These are phyloP conservation scores for Heliconius ismenius DNA, from an alignment of 2,888 invertebrate species.

Conservation along the genomic window DNA sequence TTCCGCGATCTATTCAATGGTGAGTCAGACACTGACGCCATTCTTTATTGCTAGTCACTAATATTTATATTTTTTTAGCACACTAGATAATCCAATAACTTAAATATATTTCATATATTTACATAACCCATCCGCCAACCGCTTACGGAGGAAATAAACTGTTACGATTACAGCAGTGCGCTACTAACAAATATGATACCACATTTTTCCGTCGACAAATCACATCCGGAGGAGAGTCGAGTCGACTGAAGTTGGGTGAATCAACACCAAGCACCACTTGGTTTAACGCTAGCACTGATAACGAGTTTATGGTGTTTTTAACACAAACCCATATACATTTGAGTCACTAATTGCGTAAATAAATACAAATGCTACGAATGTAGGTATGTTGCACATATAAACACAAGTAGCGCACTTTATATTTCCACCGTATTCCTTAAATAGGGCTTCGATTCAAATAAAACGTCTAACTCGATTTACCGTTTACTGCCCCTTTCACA, in stretches of 20 bases:
- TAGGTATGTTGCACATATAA: conserved; percentile 19
- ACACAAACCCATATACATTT: conserved; percentile 44
- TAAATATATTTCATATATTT: conserved; percentile 43
- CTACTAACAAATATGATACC: conserved; percentile 71
- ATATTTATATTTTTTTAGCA: conserved; percentile 32
- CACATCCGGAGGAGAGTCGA: conserved; percentile 76
- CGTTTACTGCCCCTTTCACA: conserved; percentile 48
- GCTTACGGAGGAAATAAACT: conserved; percentile 74
- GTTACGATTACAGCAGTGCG: conserved; percentile 67
- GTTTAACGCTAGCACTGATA: conserved; percentile 64
- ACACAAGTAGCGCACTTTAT: conserved; percentile 38
- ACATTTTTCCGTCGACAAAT: conserved; percentile 80
- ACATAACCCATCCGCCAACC: conserved; percentile 55
- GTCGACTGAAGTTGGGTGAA: conserved; percentile 66
- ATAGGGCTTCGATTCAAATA: conserved; percentile 43
- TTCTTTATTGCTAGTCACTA: conserved; percentile 46
- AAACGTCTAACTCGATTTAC: conserved; percentile 48
- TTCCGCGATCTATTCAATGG: conserved; percentile 68
- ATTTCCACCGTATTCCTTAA: conserved; percentile 38
- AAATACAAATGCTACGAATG: conserved; percentile 21
- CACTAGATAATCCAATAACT: conserved; percentile 34
- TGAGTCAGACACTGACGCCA: conserved; percentile 72
- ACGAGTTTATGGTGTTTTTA: conserved; percentile 56
- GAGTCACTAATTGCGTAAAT: conserved; percentile 43
- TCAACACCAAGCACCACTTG: conserved; percentile 63